Conservation (phyloP, 2,113 vertebrate genomes). For the Anolis carolinensis region DNA sequence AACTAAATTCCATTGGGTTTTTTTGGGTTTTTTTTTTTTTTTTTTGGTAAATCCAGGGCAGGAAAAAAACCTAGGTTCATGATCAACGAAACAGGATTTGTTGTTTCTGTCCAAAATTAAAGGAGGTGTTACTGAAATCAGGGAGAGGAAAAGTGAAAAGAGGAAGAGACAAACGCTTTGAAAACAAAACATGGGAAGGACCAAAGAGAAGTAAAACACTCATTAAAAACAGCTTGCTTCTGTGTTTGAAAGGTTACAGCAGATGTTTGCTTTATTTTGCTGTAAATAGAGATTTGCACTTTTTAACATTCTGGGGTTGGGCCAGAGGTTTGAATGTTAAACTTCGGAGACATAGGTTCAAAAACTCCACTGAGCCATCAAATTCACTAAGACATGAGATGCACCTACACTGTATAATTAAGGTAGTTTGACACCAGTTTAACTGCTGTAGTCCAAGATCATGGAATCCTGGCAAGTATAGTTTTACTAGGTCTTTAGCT, state of each 20-base stretch:
- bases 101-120: not conserved
- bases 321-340: too few species aligned
- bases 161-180: too few species aligned
- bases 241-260: slow-evolving; percentile 31
- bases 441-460: too few species aligned
- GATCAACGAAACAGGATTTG: slow-evolving; percentile 6
- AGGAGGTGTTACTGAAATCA: not conserved
- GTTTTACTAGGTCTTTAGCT: too few species aligned
- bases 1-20: not conserved
- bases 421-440: too few species aligned
- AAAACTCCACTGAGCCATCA: too few species aligned
- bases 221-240: not conserved
- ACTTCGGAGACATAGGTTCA: too few species aligned
- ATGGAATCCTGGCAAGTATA: too few species aligned
- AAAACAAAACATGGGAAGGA: not conserved
- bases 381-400: too few species aligned
- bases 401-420: too few species aligned
- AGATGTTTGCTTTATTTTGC: not conserved
- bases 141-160: not conserved
- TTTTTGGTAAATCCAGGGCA: not conserved
- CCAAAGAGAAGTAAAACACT: not conserved
- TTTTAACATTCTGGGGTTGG: slow-evolving; percentile 28
- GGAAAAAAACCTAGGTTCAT: not conserved
- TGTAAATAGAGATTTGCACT: slow-evolving; percentile 32
- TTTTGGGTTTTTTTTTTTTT: not conserved